phyloP scores from a whole-genome alignment of 2,888 invertebrate genomes.

The Laothoe populi region DNA sequence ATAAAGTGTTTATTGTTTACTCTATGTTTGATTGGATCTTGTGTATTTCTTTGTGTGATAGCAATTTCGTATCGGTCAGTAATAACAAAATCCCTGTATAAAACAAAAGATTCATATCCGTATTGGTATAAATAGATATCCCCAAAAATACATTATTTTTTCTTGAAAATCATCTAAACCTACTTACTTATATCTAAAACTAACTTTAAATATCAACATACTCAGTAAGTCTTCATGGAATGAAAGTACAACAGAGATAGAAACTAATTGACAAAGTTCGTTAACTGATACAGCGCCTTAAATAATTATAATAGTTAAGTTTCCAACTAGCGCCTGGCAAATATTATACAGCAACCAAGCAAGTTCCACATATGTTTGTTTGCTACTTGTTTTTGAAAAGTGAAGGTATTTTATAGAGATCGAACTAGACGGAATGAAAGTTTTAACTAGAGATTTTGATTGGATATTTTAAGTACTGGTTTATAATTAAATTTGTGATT shows the following conservation, averaged over 20 bases:
- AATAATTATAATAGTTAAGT: constrained; percentile 29
- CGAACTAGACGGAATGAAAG: neutral
- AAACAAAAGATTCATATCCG: too few species aligned
- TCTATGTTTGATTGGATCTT: too few species aligned
- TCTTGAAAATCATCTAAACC: neutral
- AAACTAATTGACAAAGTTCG: constrained; percentile 22
- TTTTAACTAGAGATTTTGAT: neutral
- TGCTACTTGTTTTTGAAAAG: neutral
- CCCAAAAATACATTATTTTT: too few species aligned
- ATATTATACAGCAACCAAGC: constrained; percentile 45
- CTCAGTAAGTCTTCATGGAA: neutral
- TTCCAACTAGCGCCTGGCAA: constrained; percentile 45
- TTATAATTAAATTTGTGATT: too few species aligned
- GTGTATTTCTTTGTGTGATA: too few species aligned
- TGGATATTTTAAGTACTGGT: too few species aligned
- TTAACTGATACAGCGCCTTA: constrained; percentile 24
- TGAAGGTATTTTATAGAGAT: neutral
- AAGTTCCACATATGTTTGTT: constrained; percentile 41
- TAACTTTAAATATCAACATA: neutral
- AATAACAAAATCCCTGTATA: too few species aligned
- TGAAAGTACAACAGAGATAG: constrained; percentile 10
- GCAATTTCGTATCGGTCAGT: too few species aligned
- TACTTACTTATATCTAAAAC: too few species aligned
- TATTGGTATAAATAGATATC: too few species aligned
- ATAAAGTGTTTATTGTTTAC: too few species aligned